Conservation (phyloP, 2,113 vertebrate genomes). For the Oenanthe oenanthe region DNA sequence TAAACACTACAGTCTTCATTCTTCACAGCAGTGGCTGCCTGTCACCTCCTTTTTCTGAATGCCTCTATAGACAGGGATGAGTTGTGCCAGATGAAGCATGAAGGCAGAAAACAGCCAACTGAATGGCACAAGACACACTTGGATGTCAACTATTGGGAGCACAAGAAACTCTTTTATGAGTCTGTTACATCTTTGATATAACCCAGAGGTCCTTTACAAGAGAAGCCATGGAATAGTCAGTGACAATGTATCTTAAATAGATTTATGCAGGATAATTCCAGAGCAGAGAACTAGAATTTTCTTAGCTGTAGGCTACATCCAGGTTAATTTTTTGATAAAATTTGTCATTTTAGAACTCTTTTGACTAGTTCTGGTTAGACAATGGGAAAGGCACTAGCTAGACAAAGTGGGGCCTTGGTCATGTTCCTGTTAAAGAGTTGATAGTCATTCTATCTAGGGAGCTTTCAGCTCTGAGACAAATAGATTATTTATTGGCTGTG, state of each 20-base stretch:
- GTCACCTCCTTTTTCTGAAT: slow-evolving; percentile 43
- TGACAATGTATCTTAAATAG: neutral
- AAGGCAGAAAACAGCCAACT: slow-evolving; percentile 56
- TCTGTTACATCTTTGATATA: slow-evolving; percentile 33
- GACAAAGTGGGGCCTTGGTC: neutral
- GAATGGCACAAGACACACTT: slow-evolving; percentile 54
- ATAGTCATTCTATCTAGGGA: neutral
- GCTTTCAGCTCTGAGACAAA: neutral
- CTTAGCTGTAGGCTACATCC: neutral
- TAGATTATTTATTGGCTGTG: neutral
- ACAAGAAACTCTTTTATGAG: slow-evolving; percentile 44
- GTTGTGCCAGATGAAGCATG: slow-evolving; percentile 63
- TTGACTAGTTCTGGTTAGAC: neutral
- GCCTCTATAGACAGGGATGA: slow-evolving; percentile 44
- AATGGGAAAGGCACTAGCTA: neutral
- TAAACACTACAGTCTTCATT: slow-evolving; percentile 46
- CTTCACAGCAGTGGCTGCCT: slow-evolving; percentile 44
- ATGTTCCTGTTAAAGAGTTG: neutral
- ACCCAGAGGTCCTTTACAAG: neutral
- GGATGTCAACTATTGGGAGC: slow-evolving; percentile 35
- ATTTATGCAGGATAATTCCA: neutral
- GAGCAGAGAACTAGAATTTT: neutral
- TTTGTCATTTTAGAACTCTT: neutral
- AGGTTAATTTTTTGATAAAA: neutral
- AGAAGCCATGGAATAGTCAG: neutral